Conservation (phyloP, 2,113 vertebrate genomes). For the Rhipidura dahli region DNA sequence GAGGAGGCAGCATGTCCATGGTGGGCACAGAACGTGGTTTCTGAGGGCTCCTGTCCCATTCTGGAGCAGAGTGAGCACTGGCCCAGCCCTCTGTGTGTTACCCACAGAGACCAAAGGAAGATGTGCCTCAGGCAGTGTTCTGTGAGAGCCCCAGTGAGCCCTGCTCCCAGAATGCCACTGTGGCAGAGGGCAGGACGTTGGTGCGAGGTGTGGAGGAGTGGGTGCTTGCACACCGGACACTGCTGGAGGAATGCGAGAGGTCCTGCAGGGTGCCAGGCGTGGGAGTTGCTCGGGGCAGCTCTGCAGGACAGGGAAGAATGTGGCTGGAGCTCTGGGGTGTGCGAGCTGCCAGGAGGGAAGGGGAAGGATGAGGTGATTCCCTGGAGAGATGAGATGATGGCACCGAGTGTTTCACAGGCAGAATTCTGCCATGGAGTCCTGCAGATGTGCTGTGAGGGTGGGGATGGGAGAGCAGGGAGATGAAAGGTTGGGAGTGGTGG, state of each 20-base stretch:
- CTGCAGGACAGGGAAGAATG: not conserved
- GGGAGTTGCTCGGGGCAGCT: not conserved
- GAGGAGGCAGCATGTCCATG: accelerated
- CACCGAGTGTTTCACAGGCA: accelerated
- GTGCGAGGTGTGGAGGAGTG: not conserved
- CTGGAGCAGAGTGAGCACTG: accelerated
- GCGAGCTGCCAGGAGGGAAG: accelerated
- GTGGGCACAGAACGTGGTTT: accelerated
- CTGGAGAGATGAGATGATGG: not conserved
- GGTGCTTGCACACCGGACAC: accelerated
- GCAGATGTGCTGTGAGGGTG: not conserved
- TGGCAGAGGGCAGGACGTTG: not conserved
- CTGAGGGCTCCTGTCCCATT: not conserved
- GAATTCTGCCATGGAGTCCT: not conserved
- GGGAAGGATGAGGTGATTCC: not conserved
- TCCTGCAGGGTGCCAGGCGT: not conserved
- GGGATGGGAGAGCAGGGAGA: not conserved
- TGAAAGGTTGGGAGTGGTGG: accelerated
- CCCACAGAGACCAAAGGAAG: accelerated
- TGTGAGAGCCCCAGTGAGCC: not conserved
- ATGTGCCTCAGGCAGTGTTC: not conserved
- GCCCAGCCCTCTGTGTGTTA: not conserved
- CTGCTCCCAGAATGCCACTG: accelerated
- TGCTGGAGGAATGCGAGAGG: not conserved
- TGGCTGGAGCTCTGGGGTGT: not conserved